These are phyloP conservation scores for Poecile montanus DNA, from an alignment of 2,797 vertebrate species.

Conservation along the genomic window DNA sequence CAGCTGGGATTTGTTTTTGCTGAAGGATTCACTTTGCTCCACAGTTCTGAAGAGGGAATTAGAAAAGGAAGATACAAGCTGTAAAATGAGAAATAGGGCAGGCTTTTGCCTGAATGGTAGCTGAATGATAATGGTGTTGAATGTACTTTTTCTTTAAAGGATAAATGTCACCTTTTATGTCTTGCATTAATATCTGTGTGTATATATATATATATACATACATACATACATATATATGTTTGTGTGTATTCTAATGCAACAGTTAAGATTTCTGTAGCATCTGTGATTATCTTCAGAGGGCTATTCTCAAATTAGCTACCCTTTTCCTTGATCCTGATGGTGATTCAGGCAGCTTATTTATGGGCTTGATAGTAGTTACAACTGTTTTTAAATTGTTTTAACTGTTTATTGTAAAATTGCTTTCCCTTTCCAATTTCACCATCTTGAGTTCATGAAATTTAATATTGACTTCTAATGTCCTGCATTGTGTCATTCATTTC, in stretches of 20 bases:
- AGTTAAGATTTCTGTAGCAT: not conserved
- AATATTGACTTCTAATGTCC: not conserved
- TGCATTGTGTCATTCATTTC: not conserved
- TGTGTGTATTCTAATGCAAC: not conserved
- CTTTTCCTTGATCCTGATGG: not conserved
- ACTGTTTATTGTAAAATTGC: not conserved
- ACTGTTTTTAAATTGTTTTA: not conserved
- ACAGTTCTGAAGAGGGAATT: not conserved
- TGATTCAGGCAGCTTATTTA: not conserved
- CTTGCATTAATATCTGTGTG: not conserved
- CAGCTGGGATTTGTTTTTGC: not conserved
- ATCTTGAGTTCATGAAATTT: not conserved
- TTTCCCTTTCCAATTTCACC: not conserved
- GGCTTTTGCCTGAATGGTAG: not conserved
- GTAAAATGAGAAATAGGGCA: not conserved
- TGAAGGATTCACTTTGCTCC: not conserved
- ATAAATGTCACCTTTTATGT: not conserved
- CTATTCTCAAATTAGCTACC: not conserved
- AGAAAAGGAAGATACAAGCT: rapidly evolving
- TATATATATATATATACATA: not conserved
- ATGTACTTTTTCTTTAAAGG: not conserved
- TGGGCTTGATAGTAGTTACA: not conserved
- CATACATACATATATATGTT: too few species aligned
- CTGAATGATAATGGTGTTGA: not conserved
- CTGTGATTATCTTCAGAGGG: not conserved